Base-by-base conservation (phyloP, 2,888 invertebrate genomes). In the Polymixis flavicincta region DNA sequence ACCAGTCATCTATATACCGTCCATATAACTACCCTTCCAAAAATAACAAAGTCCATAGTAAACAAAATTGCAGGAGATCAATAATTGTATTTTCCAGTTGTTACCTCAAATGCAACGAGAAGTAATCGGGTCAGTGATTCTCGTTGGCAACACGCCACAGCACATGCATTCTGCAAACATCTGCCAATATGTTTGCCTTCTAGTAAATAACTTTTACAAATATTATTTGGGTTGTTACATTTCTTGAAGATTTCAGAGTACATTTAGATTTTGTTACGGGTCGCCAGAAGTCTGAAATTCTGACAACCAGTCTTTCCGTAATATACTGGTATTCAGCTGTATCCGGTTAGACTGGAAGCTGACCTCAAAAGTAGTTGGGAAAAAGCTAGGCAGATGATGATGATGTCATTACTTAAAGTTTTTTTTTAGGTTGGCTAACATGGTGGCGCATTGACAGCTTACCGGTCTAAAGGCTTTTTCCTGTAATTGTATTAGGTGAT, bases 101-200 rank as follows among this genome's bases (percentile, higher is more conserved):
- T 83, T 85, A 88, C 83, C 84, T 86, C 85, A 83, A 88, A 84
- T 86, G 85, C 83, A 84, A 74, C 55, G 65, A 54, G 74, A 77
- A 79, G 65, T 82, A 88, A 87, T 77, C 89, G 87, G 90, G 90
- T 89, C 90, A 90, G 89, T 89, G 90, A 88, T 85, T 89, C 88
- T 74, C 76, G 83, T 80, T 92, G 92, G 92, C 92, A 84, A 73
- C 60, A 71, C 79, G 92, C 92, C 92, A 92, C 80, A 55, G 65
- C 48, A 76, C 64, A 72, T 73, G 73, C 71, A 86, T 85, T 85
- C 81, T 74, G 80, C 37, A 76, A 78, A 78, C 67, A 77, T 73
- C 59, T 78, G 76, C 70, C 77, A 82, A 84, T 75, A 70, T 70
- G 74, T 87, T 74, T 81, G 68, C 63, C 32, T 69, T 81, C 28